phyloP scores from a whole-genome alignment of 2,113 vertebrate genomes.

The Orycteropus afer region DNA sequence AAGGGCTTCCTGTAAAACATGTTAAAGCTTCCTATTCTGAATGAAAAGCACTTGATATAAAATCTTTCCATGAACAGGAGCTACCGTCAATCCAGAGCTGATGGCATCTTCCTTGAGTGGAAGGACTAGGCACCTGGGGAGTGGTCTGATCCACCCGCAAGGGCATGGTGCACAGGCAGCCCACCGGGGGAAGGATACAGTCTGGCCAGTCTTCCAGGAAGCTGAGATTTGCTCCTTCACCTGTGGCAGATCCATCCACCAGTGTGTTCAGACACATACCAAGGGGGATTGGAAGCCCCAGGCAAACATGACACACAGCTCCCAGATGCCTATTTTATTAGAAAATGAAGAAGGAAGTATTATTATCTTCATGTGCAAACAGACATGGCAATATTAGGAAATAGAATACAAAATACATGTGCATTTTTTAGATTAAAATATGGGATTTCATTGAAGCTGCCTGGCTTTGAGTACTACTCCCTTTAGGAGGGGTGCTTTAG shows the following conservation, averaged over 20 bases:
- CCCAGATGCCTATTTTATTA: constrained; percentile 57
- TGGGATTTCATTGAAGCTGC: not conserved
- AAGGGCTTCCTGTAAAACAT: constrained; percentile 75
- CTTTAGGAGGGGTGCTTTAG: no score
- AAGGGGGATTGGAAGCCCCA: not conserved
- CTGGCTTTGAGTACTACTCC: not conserved
- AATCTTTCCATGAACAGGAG: constrained; percentile 30
- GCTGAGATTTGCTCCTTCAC: not conserved
- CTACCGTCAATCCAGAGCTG: not conserved
- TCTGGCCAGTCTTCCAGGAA: not conserved
- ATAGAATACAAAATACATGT: not conserved
- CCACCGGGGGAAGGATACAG: not conserved
- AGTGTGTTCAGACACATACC: not conserved
- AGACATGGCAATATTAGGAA: constrained; percentile 20
- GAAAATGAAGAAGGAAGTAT: constrained; percentile 37
- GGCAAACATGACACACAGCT: constrained; percentile 33
- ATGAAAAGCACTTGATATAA: constrained; percentile 75
- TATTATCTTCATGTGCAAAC: constrained; percentile 65
- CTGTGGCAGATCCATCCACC: accelerated
- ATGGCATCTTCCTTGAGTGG: not conserved
- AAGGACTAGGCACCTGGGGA: not conserved
- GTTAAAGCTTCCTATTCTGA: constrained; percentile 65
- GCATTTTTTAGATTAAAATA: not conserved
- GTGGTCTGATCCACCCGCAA: not conserved
- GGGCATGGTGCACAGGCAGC: not conserved